Base-by-base conservation (phyloP, 2,888 invertebrate genomes). In the Anaspis maculata region DNA sequence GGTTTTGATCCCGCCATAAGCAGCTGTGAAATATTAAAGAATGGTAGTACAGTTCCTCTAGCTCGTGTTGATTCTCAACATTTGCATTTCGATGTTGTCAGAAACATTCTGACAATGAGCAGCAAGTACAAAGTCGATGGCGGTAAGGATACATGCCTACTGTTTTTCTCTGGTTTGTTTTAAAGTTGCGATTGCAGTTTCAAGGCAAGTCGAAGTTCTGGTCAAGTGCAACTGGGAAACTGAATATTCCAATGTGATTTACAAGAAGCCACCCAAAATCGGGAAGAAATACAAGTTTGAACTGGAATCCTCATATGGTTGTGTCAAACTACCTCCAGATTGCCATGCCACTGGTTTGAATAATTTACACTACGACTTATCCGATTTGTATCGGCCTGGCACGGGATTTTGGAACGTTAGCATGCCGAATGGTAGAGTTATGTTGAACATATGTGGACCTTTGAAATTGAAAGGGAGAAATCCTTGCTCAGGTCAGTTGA, bases 201-300 rank as follows among this genome's bases (percentile, higher is more conserved):
- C 22, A 5, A 43, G 32, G 34, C 30, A 38, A 19, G 30, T 49
- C 25, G 34, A 41, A 32, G 25, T 53, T 19, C 15, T 32, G 19
- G 29, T 53, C 6, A 47, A 46, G 27, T 55, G 55, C 26, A 42
- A 49, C 25, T 52, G 50, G 54, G 33, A 45, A 7, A 42, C 34
- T 23, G 34, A 33, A 3, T 10, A 39, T 27, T 16, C 12, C 13
- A 42, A 48, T 44, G 22, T 43, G 1, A 29, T 24, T 23, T 48
- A 46, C 35, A 39, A 42, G 27, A 31, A 34, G 25, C 33, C 38
- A 1, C 15, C 3, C 12, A 32, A 9, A 1, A 44, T 45, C 35
- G 49, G 51, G 2, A 46, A 30, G 36, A 36, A 33, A 19, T 46
- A 42, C 25, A 34, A 39, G 21, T 55, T 55, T 43, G 39, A 48